Conservation (phyloP, 1,140 invertebrate genomes). For the Drosophila truncata region DNA sequence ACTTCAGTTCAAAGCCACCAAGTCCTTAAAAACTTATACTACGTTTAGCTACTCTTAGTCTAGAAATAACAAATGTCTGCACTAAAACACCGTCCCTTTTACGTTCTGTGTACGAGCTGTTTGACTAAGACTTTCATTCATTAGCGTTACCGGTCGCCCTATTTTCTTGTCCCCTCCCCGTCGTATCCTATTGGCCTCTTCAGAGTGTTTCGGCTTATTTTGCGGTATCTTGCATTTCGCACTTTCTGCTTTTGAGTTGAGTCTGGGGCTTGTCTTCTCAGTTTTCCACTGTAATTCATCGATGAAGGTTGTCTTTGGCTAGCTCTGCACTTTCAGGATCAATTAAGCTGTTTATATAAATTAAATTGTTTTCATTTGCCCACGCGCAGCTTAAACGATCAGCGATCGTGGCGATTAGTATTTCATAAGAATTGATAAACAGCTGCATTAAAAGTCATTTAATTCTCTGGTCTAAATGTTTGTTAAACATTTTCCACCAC, state of each 20-base stretch:
- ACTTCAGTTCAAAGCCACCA: neutral
- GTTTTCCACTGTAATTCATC: slow-evolving; percentile 30
- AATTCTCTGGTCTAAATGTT: neutral
- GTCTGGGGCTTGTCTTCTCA: slow-evolving; percentile 30
- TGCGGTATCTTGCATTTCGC: slow-evolving; percentile 29
- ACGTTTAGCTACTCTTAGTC: neutral
- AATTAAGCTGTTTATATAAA: slow-evolving; percentile 22
- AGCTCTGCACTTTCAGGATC: neutral
- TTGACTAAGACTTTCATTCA: slow-evolving; percentile 39
- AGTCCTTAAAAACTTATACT: neutral
- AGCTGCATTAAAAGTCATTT: neutral
- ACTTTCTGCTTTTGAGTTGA: slow-evolving; percentile 24
- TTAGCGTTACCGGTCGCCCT: slow-evolving; percentile 27
- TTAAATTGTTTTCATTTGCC: slow-evolving; percentile 3
- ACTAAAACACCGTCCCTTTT: neutral
- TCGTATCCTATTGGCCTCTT: slow-evolving; percentile 6
- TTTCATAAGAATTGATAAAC: neutral
- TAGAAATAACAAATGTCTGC: neutral
- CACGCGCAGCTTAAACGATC: slow-evolving; percentile 9
- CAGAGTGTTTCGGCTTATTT: slow-evolving; percentile 29
- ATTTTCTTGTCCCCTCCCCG: slow-evolving; percentile 7
- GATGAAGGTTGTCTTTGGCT: slow-evolving; percentile 8
- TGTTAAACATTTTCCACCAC: neutral
- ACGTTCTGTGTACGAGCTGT: slow-evolving; percentile 1
- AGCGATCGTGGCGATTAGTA: neutral